Evolutionary conservation across 2,113 vertebrate species (phyloP).

Genomic region (Chionis minor): DNA sequence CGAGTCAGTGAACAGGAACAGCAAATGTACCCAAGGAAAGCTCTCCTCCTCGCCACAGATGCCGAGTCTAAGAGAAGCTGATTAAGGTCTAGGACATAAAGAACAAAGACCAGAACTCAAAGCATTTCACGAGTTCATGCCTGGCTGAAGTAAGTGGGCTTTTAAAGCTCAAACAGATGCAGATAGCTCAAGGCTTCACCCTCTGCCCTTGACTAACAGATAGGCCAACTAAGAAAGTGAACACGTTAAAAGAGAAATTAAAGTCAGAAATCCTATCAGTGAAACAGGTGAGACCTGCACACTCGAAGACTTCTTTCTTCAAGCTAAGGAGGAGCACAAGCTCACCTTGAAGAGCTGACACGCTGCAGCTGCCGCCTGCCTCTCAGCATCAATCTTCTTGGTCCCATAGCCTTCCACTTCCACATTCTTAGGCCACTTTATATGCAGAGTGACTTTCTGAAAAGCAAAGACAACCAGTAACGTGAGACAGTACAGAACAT

Average conservation of each 20-base stretch:
- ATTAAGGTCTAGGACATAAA: background rate
- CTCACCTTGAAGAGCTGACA: constrained; percentile 89
- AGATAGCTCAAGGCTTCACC: background rate
- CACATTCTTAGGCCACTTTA: constrained; percentile 89
- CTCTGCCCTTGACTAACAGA: background rate
- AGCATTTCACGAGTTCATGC: background rate
- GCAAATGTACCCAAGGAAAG: background rate
- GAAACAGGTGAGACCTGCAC: background rate
- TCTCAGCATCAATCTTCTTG: constrained; percentile 88
- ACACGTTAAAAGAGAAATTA: background rate
- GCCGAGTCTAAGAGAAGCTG: background rate
- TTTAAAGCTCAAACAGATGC: background rate
- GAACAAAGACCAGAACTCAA: background rate
- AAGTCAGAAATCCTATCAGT: rapidly evolving
- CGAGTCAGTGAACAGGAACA: background rate
- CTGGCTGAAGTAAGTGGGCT: background rate
- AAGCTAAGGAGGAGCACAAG: background rate
- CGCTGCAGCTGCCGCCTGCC: constrained; percentile 88
- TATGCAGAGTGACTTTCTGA: constrained; percentile 88
- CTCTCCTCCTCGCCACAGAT: rapidly evolving
- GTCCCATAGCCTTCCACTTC: constrained; percentile 87
- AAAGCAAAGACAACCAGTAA: background rate
- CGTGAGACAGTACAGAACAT: background rate
- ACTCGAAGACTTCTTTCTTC: too few relatives aligned
- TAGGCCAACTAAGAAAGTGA: background rate